Conservation (phyloP, 2,888 invertebrate genomes). For the Melanargia galathea region DNA sequence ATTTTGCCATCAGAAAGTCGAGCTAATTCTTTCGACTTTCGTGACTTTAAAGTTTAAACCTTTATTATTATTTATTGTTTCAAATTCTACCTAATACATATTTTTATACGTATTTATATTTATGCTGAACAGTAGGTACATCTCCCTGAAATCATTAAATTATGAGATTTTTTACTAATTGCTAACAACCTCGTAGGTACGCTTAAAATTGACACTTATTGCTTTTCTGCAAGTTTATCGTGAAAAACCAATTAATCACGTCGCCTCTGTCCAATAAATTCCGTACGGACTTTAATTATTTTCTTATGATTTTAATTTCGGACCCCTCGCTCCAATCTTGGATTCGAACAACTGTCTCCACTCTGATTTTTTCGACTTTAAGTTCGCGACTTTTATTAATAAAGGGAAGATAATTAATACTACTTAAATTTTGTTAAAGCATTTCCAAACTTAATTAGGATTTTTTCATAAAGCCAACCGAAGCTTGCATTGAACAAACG, state of each 20-base stretch:
- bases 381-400: constrained; percentile 77
- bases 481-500: constrained; percentile 15
- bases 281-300: constrained; percentile 81
- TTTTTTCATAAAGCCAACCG: constrained; percentile 44
- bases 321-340: constrained; percentile 47
- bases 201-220: constrained; percentile 81
- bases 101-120: too few species aligned
- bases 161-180: constrained; percentile 57
- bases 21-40: too few species aligned
- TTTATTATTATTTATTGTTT: too few species aligned
- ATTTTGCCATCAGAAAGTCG: too few species aligned
- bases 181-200: constrained; percentile 61
- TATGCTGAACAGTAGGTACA: too few species aligned
- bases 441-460: constrained; percentile 71
- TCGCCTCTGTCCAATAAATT: constrained; percentile 79
- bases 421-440: constrained; percentile 81
- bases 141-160: constrained; percentile 23
- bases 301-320: constrained; percentile 82
- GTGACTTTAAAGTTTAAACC: too few species aligned
- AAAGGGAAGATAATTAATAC: constrained; percentile 81
- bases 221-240: constrained; percentile 67
- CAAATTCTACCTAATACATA: too few species aligned
- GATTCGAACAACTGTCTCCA: constrained; percentile 66
- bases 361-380: constrained; percentile 52
- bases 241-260: constrained; percentile 80